These are phyloP conservation scores for Anableps anableps DNA, from an alignment of 2,797 vertebrate genomes.

Conservation along the genomic window DNA sequence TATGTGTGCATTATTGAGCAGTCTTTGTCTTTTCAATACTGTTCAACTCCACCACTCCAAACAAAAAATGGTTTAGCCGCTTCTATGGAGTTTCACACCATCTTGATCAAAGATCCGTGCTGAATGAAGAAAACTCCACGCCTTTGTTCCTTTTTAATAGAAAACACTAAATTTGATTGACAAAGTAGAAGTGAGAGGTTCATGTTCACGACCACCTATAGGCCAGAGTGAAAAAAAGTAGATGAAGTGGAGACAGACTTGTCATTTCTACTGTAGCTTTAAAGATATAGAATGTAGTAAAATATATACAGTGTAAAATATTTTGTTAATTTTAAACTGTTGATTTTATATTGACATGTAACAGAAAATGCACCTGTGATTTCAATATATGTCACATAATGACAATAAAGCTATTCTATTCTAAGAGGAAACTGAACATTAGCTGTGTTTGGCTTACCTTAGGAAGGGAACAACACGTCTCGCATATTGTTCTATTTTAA, in stretches of 20 bases:
- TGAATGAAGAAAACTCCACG: slow-evolving; percentile 17
- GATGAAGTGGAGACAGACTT: not conserved
- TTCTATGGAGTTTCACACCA: too few relatives aligned
- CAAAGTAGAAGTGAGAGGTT: slow-evolving; percentile 10
- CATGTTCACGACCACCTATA: slow-evolving; percentile 5
- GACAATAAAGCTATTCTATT: too few relatives aligned
- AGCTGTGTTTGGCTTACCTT: not conserved
- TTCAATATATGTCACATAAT: too few relatives aligned
- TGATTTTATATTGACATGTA: too few relatives aligned
- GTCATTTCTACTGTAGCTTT: not conserved
- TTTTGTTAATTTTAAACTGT: too few relatives aligned
- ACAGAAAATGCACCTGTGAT: too few relatives aligned
- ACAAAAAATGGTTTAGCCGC: too few relatives aligned
- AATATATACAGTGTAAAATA: too few relatives aligned
- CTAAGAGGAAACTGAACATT: not conserved
- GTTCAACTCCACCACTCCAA: too few relatives aligned
- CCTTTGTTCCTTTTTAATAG: not conserved
- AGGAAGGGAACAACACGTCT: not conserved
- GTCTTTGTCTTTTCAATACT: too few relatives aligned
- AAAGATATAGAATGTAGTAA: too few relatives aligned
- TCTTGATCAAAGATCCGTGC: slow-evolving; percentile 9
- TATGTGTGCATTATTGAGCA: too few relatives aligned
- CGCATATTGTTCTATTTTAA: not conserved
- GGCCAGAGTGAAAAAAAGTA: not conserved
- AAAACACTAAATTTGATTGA: not conserved